Conservation (phyloP, 1,140 invertebrate species). For the Argopecten irradians region DNA sequence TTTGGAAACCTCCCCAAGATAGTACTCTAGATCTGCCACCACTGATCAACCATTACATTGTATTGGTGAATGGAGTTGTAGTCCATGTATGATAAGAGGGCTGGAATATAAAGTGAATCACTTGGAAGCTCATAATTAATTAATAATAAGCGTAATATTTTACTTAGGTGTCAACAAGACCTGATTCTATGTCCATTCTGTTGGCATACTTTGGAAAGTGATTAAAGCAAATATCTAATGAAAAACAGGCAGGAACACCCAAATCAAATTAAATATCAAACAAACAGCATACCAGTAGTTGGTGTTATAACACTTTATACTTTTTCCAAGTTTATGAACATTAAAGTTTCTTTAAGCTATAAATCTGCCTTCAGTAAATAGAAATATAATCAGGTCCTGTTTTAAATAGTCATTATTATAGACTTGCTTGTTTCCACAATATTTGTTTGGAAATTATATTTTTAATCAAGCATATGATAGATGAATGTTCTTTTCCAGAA, state of each 20-base stretch:
- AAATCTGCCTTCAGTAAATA: not conserved
- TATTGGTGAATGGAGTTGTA: conserved; percentile 7
- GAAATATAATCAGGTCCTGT: not conserved
- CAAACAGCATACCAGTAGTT: too few species aligned
- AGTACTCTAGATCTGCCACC: too few species aligned
- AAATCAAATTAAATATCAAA: too few species aligned
- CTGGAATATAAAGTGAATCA: not conserved
- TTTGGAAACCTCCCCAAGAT: too few species aligned
- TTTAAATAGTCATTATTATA: not conserved
- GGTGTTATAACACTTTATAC: too few species aligned
- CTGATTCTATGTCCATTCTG: not conserved
- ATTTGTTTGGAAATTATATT: not conserved
- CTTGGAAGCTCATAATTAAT: not conserved
- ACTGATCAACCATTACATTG: too few species aligned
- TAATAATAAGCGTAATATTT: not conserved
- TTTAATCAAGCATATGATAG: not conserved
- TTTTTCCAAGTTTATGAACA: too few species aligned
- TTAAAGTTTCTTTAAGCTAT: too few species aligned
- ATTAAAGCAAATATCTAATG: too few species aligned
- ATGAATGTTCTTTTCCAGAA: not conserved
- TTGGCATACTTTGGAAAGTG: too few species aligned
- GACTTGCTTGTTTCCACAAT: not conserved
- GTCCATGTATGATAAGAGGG: not conserved
- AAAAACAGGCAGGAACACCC: too few species aligned
- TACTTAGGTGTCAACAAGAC: not conserved